Evolutionary conservation across 2,888 invertebrate species (phyloP), one percentile per base, ranked within the genome.

Genomic region (Drosophila meridionalis): DNA sequence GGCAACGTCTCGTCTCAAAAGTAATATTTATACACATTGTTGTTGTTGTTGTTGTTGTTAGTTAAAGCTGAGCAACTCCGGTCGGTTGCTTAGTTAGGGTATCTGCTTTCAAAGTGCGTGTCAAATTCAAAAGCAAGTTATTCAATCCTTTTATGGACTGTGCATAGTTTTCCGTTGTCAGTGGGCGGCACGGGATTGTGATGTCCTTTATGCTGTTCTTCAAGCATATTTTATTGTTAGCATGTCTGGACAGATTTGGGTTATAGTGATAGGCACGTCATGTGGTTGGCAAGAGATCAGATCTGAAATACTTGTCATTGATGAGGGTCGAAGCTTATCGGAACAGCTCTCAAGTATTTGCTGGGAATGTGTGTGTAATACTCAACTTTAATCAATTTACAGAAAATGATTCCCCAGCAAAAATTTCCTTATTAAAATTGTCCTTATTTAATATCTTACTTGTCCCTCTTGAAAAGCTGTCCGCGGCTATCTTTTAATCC

Each of bases 91-190:
- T 74, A 60, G 79, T 56, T 61, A 56, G 57, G 70, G 40, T 71
- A 71, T 71, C 72, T 64, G 61, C 69, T 88, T 81, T 70, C 89
- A 68, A 78, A 87, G 82, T 87, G 89, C 89, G 85, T 87, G 89
- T 87, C 89, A 80, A 87, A 87, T 87, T 87, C 85, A 73, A 82
- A 76, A 69, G 80, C 79, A 50, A 89, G 89, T 80, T 87, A 82
- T 85, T 85, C 80, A 86, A 86, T 89, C 85, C 85, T 83, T 86
- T 84, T 61, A 77, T 45, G 50, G 48, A 64, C 64, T 69, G 75
- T 77, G 64, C 73, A 73, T 87, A 81, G 79, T 86, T 86, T 11
- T 76, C 68, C 8, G 55, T 52, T 64, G 63, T 63, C 63, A 59
- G 65, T 66, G 72, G 53, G 67, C 55, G 65, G 58, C 59, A 48